These are phyloP conservation scores for Isotomurus palustris DNA, from an alignment of 2,888 invertebrate genomes.

Conservation along the genomic window DNA sequence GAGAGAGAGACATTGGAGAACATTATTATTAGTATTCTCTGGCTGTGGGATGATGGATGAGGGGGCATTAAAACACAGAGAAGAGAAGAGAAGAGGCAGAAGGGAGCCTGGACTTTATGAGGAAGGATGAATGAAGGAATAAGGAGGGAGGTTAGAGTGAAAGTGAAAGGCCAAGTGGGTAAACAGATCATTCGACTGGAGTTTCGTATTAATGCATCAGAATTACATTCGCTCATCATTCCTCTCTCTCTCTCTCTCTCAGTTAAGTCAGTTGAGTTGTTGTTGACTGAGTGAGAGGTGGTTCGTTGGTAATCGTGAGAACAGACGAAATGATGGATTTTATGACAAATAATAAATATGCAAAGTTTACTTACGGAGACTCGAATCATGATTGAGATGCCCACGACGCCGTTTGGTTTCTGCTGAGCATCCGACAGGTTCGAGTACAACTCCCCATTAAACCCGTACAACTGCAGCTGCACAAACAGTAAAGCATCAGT, in stretches of 20 bases:
- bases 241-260: not conserved
- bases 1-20: not conserved
- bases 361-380: conserved; percentile 53
- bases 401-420: conserved; percentile 94
- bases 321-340: not conserved
- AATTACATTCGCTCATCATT: too few relatives aligned
- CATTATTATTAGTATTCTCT: conserved; percentile 2
- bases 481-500: conserved; percentile 47
- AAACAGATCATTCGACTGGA: not conserved
- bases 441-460: conserved; percentile 92
- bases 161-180: not conserved
- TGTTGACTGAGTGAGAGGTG: not conserved
- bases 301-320: conserved; percentile 1
- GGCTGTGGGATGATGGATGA: too few relatives aligned
- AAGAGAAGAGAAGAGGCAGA: not conserved
- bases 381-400: conserved; percentile 91
- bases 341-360: not conserved
- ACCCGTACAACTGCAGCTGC: conserved; percentile 94
- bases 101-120: not conserved
- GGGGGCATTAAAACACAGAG: not conserved
- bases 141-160: not conserved
- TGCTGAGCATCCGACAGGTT: conserved; percentile 95
- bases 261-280: not conserved
- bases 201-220: not conserved
- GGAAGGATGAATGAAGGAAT: conserved; percentile 4